Evolutionary conservation across 1,140 invertebrate species (phyloP), one percentile per base, ranked within the genome.

Genomic region (Drosophila bifasciata): DNA sequence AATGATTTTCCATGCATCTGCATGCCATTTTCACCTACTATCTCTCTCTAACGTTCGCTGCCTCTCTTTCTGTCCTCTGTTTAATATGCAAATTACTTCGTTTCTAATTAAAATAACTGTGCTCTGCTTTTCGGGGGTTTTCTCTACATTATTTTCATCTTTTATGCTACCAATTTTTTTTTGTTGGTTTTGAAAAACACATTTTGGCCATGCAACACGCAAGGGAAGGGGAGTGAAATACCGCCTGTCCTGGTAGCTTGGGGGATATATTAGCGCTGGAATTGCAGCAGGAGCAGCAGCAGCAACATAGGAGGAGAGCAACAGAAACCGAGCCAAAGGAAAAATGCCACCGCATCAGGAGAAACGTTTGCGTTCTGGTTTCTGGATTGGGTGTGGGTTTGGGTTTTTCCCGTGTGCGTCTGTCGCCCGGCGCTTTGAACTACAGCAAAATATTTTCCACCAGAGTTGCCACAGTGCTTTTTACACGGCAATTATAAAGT

Each of bases 61-160:
- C 21, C 8, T 19, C 16, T 3, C 16, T 41, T 28, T 51, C 36
- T 45, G 50, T 50, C 19, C 36, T 15, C 50, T 56, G 59, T 50
- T 81, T 75, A 88, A 72, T 71, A 88, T 88, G 83, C 83, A 86
- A 86, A 86, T 86, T 86, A 86, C 77, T 86, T 86, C 69, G 81
- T 78, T 81, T 86, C 81, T 86, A 86, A 86, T 86, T 86, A 88
- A 88, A 86, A 86, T 88, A 88, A 78, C 69, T 78, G 64, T 64
- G 83, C 83, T 88, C 41, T 81, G 81, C 74, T 88, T 88, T 86
- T 72, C 53, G 60, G 60, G 49, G 43, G 23, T 15, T 48, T 36
- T 68, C 32, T 16, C 41, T 41, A 32, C 41, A 36, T 55, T 68
- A 55, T 68, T 55, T 68, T 68, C 62, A 46, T 23, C 53, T 62